Evolutionary conservation across 53 echinoderm and acorn worm genomes (phyloP).

Genomic region (Stichopus horrens): DNA sequence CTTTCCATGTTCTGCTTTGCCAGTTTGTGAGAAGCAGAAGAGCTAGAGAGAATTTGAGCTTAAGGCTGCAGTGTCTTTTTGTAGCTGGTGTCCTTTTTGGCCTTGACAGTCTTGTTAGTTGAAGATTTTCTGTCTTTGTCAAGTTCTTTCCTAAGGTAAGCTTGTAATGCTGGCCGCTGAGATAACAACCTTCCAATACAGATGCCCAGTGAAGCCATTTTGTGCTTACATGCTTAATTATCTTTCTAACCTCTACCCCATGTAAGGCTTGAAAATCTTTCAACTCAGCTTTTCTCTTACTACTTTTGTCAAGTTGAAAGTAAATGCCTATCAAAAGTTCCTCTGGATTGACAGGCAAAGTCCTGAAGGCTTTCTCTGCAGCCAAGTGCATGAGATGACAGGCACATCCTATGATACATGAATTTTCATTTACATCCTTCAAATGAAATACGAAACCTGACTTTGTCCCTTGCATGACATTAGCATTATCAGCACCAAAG

Average conservation of each 20-base stretch:
- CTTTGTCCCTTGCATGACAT: constrained; percentile 4
- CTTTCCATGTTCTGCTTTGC: no score
- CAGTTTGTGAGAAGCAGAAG: no score
- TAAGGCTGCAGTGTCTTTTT: no score
- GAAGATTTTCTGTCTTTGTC: constrained; percentile 3
- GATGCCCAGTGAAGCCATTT: constrained; percentile 12
- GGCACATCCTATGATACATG: constrained; percentile 9
- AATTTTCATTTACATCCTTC: constrained; percentile 4
- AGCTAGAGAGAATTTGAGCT: no score
- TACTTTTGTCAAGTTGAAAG: constrained; percentile 35
- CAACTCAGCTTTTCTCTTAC: constrained; percentile 27
- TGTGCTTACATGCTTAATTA: constrained; percentile 19
- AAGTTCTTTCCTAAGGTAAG: neutral
- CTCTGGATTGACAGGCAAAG: constrained; percentile 5
- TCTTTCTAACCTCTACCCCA: constrained; percentile 15
- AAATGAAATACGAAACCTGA: constrained; percentile 8
- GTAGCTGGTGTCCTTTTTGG: no score
- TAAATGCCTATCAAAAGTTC: constrained; percentile 31
- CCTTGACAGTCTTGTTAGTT: no score
- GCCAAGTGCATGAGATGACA: constrained; percentile 32
- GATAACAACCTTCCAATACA: neutral
- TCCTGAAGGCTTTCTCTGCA: constrained; percentile 7
- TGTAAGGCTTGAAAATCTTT: neutral
- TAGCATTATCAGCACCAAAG: constrained; percentile 30
- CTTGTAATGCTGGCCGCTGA: neutral